Evolutionary conservation across 2,113 vertebrate species (phyloP).

Genomic region (Peromyscus californicus): DNA sequence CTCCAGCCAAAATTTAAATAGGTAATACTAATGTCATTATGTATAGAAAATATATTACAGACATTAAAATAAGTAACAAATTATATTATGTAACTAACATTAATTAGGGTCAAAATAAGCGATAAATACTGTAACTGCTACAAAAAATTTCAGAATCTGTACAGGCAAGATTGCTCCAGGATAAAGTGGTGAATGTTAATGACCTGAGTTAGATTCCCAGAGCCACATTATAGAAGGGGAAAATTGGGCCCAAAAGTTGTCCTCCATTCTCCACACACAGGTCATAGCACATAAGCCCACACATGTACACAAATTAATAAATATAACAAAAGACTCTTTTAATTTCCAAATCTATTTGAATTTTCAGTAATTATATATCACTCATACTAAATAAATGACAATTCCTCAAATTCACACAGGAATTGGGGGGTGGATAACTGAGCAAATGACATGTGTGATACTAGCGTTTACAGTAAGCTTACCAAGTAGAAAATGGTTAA

Average conservation of each 20-base stretch:
- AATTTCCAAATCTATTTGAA: slow-evolving; percentile 14
- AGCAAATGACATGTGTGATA: background rate
- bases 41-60: background rate
- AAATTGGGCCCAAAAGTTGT: background rate
- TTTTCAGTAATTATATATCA: background rate
- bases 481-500: background rate
- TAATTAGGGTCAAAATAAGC: background rate
- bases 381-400: background rate
- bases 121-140: background rate
- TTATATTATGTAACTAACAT: background rate
- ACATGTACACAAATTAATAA: background rate
- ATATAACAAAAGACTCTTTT: background rate
- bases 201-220: background rate
- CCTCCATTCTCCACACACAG: background rate
- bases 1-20: background rate
- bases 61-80: background rate
- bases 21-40: background rate
- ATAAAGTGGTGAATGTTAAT: background rate
- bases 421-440: background rate
- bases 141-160: background rate
- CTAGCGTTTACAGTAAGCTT: rapidly evolving
- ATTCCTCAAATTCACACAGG: background rate
- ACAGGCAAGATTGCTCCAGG: background rate
- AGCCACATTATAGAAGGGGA: background rate
- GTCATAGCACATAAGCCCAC: background rate